A percentile compares a stretch with the other conserved stretches of the same genome.
Conservation (phyloP, 2,113 vertebrate species). For the Aegypius monachus region DNA sequence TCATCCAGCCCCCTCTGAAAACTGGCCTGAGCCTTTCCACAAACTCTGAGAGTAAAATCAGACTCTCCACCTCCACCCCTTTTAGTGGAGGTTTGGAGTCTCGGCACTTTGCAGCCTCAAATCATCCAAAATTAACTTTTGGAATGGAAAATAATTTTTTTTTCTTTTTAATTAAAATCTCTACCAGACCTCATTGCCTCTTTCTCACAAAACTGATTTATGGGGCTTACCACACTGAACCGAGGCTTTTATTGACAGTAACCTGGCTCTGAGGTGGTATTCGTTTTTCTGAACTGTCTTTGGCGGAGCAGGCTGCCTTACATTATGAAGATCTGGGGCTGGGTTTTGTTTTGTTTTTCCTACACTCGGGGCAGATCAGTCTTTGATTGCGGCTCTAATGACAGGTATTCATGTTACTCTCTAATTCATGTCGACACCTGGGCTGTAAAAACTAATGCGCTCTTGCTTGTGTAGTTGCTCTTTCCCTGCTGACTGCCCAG, state of each 20-base stretch:
- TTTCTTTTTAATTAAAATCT: neutral
- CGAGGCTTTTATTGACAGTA: neutral
- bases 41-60: neutral
- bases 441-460: slow-evolving; percentile 14
- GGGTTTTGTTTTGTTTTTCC: slow-evolving; percentile 33
- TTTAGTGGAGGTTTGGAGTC: neutral
- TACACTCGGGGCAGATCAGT: neutral
- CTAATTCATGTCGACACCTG: slow-evolving; percentile 32
- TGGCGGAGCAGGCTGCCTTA: neutral
- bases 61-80: neutral
- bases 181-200: neutral
- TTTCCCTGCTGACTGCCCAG: neutral
- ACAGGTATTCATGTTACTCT: slow-evolving; percentile 15
- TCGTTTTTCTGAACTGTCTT: neutral
- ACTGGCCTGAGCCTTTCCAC: neutral
- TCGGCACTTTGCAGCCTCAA: neutral
- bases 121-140: neutral
- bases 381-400: slow-evolving; percentile 22
- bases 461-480: neutral
- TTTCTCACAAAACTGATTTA: slow-evolving; percentile 19
- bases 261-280: neutral
- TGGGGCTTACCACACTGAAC: neutral
- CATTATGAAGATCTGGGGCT: neutral
- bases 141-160: neutral
- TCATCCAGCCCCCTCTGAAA: neutral